Evolutionary conservation across 2,888 invertebrate species (phyloP).

Genomic region (Tenthredo distinguenda): DNA sequence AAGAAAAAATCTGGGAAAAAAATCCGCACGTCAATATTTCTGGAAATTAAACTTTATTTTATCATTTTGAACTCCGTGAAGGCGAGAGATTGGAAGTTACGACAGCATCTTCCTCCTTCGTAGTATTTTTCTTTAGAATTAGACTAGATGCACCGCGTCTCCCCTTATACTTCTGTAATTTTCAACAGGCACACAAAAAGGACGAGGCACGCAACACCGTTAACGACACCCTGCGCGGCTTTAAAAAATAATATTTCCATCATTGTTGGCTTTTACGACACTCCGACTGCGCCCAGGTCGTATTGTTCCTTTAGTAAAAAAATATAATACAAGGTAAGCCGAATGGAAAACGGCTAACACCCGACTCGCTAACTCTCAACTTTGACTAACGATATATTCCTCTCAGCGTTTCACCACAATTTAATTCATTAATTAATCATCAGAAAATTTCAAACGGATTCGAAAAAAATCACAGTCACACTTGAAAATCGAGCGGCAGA

Average conservation of each 20-base stretch:
- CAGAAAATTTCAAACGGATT: not conserved
- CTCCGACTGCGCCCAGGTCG: constrained; percentile 56
- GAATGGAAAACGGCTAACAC: not conserved
- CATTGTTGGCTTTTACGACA: constrained; percentile 74
- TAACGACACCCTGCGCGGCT: constrained; percentile 73
- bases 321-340: constrained; percentile 20
- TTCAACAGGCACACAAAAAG: constrained; percentile 32
- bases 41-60: not conserved
- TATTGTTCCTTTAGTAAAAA: constrained; percentile 61
- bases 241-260: constrained; percentile 76
- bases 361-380: not conserved
- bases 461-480: not conserved
- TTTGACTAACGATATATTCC: not conserved
- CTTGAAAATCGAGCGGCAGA: no score
- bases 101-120: constrained; percentile 7
- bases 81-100: constrained; percentile 15
- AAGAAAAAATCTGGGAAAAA: not conserved
- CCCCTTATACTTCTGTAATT: constrained; percentile 33
- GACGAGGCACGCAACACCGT: constrained; percentile 59
- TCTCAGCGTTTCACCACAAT: not conserved
- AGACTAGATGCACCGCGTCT: constrained; percentile 32
- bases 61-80: not conserved
- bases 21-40: not conserved
- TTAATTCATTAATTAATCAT: not conserved
- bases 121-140: constrained; percentile 36